Evolutionary conservation across 2,113 vertebrate species (phyloP), one percentile per base, ranked within the genome.

Genomic region (Onychorhynchus coronatus): DNA sequence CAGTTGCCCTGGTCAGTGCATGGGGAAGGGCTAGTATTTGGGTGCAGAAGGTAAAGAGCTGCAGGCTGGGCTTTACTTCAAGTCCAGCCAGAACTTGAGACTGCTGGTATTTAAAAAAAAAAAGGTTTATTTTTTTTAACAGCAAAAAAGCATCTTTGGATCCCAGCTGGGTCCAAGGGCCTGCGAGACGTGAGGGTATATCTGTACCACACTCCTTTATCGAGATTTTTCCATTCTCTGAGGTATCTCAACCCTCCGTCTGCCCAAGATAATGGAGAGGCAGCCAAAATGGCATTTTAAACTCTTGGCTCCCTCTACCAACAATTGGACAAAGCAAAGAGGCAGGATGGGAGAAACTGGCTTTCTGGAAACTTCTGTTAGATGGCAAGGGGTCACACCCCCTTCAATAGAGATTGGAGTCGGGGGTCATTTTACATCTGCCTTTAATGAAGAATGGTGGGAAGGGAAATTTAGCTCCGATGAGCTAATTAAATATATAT

Each of bases 401-500:
- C 96, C 94, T 89, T 95, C 84, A 87, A 94, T 89, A 87, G 92
- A 92, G 96, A 93, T 80, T 76, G 89, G 84, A 95, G 93, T 96
- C 85, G 91, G 75, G 94, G 94, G 96, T 97, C 88, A 97, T 94
- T 94, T 91, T 79, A 93, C 94, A 97, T 95, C 95, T 94, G 94
- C 67, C 71, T 89, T 94, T 96, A 95, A 93, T 58, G 88, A 94
- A 91, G 94, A 95, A 91, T 56, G 92, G 95, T 88, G 96, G 96
- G 95, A 96, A 95, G 90, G 97, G 95, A 97, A 97, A 94, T 39
- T 83, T 76, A 78, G 94, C 93, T 96, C 85, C n/a, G 1, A 96
- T 97, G 93, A 97, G 96, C 96, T 97, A 96, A 97, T 97, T 96
- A 96, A 97, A 97, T 97, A 94, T 96, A 97, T 95, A 97, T 95